A percentile compares a stretch with the other conserved stretches of the same genome.
Evolutionary conservation across 2,797 vertebrate genomes (phyloP).

Genomic region (Gobio occitaniae): DNA sequence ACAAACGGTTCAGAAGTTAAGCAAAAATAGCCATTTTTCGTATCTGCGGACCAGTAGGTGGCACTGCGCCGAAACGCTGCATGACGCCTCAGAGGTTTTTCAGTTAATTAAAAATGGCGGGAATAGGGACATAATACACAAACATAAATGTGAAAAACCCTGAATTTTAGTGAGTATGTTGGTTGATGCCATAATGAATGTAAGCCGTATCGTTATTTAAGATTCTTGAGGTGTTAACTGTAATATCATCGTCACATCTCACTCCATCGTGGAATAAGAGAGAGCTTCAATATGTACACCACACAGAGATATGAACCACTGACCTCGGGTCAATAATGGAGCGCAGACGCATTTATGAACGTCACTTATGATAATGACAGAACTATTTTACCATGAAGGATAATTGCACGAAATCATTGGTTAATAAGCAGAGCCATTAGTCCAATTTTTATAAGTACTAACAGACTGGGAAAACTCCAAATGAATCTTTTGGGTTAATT

Average conservation of each 20-base stretch:
- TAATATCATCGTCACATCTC: neutral
- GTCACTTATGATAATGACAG: constrained; percentile 80
- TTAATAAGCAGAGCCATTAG: constrained; percentile 86
- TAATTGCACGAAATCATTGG: constrained; percentile 92
- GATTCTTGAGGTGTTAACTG: neutral
- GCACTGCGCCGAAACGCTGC: too few species aligned
- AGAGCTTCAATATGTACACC: too few species aligned
- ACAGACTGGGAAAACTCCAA: constrained; percentile 81
- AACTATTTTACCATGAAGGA: constrained; percentile 80
- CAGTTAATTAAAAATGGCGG: too few species aligned
- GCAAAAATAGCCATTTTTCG: too few species aligned
- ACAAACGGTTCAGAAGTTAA: too few species aligned
- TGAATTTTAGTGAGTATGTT: neutral
- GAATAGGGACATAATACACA: neutral
- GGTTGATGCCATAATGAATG: too few species aligned
- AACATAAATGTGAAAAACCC: neutral
- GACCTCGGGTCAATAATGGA: constrained; percentile 65
- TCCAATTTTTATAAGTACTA: constrained; percentile 93
- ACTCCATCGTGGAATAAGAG: too few species aligned
- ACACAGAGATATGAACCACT: constrained; percentile 60
- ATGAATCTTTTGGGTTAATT: constrained; percentile 75
- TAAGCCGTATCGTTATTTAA: neutral
- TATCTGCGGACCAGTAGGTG: too few species aligned
- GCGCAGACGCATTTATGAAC: constrained; percentile 61
- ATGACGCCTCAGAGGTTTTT: too few species aligned